Evolutionary conservation across 1,140 invertebrate species (phyloP).

Genomic region (Euura lappo): DNA sequence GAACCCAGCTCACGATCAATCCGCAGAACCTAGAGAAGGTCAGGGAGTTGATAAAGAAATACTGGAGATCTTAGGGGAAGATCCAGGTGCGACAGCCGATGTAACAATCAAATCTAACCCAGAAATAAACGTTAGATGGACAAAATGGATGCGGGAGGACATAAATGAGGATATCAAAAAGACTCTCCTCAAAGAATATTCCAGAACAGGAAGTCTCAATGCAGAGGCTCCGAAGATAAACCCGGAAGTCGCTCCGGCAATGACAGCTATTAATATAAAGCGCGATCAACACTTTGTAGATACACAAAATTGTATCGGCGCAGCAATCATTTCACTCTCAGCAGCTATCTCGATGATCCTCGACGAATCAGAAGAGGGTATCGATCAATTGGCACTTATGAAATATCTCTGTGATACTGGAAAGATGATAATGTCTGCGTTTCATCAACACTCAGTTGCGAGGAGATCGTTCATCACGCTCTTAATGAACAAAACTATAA

Average conservation of each 20-base stretch:
- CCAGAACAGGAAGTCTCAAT: conserved; percentile 17
- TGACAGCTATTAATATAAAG: conserved; percentile 26
- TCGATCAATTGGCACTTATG: conserved; percentile 8
- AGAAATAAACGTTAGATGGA: no score
- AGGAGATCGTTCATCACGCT: conserved; percentile 25
- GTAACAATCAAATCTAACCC: no score
- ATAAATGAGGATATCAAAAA: no score
- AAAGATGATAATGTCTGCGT: conserved; percentile 18
- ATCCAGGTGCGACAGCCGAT: no score
- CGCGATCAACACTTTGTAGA: conserved; percentile 27
- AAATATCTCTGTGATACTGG: conserved; percentile 12
- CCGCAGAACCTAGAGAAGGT: no score
- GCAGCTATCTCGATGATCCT: conserved; percentile 28
- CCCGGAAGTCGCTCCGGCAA: conserved; percentile 8
- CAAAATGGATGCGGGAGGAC: no score
- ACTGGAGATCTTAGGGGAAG: no score
- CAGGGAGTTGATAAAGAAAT: no score
- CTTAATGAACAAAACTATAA: conserved; percentile 18
- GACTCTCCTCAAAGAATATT: no score
- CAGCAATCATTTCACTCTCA: conserved; percentile 19
- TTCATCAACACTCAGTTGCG: conserved; percentile 20
- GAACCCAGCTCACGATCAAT: no score
- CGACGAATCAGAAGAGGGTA: conserved; percentile 6
- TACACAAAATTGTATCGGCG: conserved; percentile 28
- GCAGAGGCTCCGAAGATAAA: conserved; percentile 12